A percentile compares a stretch with the other conserved stretches of the same genome.
These are phyloP conservation scores for Syngnathus acus DNA, from an alignment of 2,797 vertebrate species.

Conservation along the genomic window DNA sequence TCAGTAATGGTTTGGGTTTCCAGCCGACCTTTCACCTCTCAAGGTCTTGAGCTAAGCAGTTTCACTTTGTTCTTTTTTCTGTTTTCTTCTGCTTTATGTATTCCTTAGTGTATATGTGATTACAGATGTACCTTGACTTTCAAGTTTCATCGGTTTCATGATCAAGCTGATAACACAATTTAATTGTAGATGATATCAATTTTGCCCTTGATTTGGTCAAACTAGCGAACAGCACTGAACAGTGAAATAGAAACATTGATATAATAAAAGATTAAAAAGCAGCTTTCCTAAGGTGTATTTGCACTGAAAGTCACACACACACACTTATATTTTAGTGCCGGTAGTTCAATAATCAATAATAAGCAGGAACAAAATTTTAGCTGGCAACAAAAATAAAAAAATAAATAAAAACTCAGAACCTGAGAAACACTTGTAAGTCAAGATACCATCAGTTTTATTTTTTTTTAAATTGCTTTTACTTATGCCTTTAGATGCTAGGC, in stretches of 20 bases:
- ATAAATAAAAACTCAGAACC: no score
- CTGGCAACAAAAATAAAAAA: no score
- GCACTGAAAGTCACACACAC: no score
- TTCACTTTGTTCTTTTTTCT: neutral
- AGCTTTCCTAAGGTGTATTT: no score
- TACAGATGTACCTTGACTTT: neutral
- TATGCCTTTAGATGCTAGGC: constrained; percentile 80
- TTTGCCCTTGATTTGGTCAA: no score
- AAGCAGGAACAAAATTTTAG: no score
- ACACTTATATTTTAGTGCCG: no score
- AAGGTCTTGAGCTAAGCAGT: constrained; percentile 19
- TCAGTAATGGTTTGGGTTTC: neutral
- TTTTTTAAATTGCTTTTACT: constrained; percentile 4
- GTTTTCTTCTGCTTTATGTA: constrained; percentile 2
- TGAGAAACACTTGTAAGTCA: neutral
- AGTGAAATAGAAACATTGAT: no score
- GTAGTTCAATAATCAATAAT: no score
- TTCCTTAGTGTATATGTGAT: constrained; percentile 1
- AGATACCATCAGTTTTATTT: neutral
- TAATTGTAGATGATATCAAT: no score
- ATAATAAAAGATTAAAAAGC: no score
- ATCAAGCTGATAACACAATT: neutral
- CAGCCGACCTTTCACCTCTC: constrained; percentile 39
- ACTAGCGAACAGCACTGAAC: no score
- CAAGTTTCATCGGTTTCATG: neutral